Evolutionary conservation across 1,140 invertebrate genomes (phyloP), one percentile per base, ranked within the genome.

Genomic region (Steinernema feltiae): DNA sequence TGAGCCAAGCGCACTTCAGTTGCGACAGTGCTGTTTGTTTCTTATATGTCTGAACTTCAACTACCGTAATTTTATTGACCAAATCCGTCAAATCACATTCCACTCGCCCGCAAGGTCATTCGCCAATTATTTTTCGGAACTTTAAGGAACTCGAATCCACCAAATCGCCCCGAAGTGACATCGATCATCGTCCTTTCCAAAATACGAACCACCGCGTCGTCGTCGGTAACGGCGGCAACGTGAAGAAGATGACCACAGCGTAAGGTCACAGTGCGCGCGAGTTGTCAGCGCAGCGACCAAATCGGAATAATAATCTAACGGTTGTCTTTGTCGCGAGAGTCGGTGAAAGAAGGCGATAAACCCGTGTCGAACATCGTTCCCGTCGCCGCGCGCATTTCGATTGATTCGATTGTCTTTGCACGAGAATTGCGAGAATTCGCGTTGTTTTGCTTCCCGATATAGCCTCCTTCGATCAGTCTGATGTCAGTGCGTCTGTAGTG

Each of bases 221-320:
- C n/a, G n/a, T n/a, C n/a, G n/a, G n/a, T n/a, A n/a, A n/a, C n/a
- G n/a, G n/a, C n/a, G n/a, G n/a, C n/a, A n/a, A n/a, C n/a, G n/a
- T n/a, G n/a, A n/a, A n/a, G n/a, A n/a, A n/a, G 53, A 63, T 63
- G 53, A 63, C 53, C 53, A 63, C 53, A 15, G n/a, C 53, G 24
- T n/a, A 63, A 63, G 53, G 53, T 63, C 53, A 63, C 53, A 41
- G 18, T 18, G 18, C 35, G 7, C 35, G 7, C 18, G 7, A 7
- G 7, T 41, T 18, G 53, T 21, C 3, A 7, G 53, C 15, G 2
- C 53, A 3, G 24, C 53, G 15, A 63, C 15, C 24, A 63, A 63
- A 27, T 63, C 53, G 53, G 53, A 63, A 63, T 63, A 63, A 63
- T 63, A 63, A 63, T 63, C 53, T 63, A 63, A 63, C 53, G 53